Evolutionary conservation across 2,113 vertebrate species (phyloP), one percentile per base, ranked within the genome.

Genomic region (Turnix velox): DNA sequence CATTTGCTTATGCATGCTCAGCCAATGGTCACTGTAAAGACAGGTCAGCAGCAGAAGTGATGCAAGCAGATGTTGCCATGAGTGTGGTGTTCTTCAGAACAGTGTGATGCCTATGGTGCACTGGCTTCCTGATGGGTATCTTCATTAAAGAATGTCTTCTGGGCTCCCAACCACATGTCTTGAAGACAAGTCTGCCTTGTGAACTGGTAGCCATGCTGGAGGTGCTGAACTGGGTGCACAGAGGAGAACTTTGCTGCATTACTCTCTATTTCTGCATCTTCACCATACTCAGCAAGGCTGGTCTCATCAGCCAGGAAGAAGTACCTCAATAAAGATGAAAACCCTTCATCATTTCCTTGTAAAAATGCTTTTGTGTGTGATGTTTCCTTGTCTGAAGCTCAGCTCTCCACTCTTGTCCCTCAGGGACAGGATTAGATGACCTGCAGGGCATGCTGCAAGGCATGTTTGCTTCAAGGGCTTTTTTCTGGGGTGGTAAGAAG

Each of bases 21-120:
- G 63, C 11, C 14, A 18, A 22, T 14, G n/a, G 65, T 48, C 52
- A 13, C 30, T 43, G n/a, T 4, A 61, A 39, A 35, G 55, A 63
- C 42, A 73, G 51, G 30, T 18, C 54, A 62, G 33, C 57, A 69
- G 54, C 6, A 33, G 63, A 23, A 14, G 20, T 2, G 7, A 14
- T 46, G 20, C 22, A 7, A 42, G 84, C 51, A 92, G 61, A 35
- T 17, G 23, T 11, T 74, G 48, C 35, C 48, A 22, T 33, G 20
- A 2, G 11, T 6, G 23, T 54, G 69, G 25, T 14, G 24, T 2
- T 63, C 72, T 46, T 19, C 2, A 1, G 45, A 83, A 37, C 58
- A 40, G 45, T 0, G 0, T 30, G 74, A 31, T 51, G 61, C 24
- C 54, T 39, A 0, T 1, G 18, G 12, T 17, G 46, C 39, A 2